phyloP scores from a whole-genome alignment of 2,888 invertebrate species.

The Cremastinae sp. region DNA sequence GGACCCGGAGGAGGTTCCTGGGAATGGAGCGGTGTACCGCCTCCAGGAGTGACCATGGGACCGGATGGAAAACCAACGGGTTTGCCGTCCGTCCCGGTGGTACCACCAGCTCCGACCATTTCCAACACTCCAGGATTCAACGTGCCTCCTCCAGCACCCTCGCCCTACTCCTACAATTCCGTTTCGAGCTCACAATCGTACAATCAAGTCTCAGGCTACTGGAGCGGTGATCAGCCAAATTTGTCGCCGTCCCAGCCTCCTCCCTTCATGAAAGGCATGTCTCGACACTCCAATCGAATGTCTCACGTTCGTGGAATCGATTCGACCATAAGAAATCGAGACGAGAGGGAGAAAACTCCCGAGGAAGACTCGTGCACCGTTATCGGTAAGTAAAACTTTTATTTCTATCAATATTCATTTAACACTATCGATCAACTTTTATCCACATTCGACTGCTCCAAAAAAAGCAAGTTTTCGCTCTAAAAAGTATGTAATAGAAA shows the following conservation, averaged over 20 bases:
- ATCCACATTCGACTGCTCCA: no score
- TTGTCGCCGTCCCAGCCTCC: conserved; percentile 69
- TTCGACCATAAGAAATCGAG: conserved; percentile 70
- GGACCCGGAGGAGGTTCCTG: conserved; percentile 74
- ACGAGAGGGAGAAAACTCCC: conserved; percentile 77
- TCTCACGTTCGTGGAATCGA: conserved; percentile 72
- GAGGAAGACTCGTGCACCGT: conserved; percentile 77
- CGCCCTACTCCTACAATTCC: conserved; percentile 75
- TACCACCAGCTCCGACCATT: conserved; percentile 76
- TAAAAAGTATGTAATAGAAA: no score
- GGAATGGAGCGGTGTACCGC: conserved; percentile 78
- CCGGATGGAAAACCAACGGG: conserved; percentile 76
- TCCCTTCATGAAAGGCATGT: conserved; percentile 76
- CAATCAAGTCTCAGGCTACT: conserved; percentile 71
- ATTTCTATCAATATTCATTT: no score
- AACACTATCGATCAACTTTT: no score
- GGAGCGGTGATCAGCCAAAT: conserved; percentile 75
- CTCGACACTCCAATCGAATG: conserved; percentile 71
- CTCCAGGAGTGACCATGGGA: conserved; percentile 75
- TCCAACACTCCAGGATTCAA: conserved; percentile 72
- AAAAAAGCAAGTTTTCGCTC: no score
- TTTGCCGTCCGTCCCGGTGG: conserved; percentile 71
- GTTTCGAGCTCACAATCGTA: conserved; percentile 72
- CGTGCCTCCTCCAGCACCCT: conserved; percentile 73
- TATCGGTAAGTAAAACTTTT: conserved; percentile 70